Evolutionary conservation across 2,888 invertebrate species (phyloP), one percentile per base, ranked within the genome.

Genomic region (Oscheius sp.): DNA sequence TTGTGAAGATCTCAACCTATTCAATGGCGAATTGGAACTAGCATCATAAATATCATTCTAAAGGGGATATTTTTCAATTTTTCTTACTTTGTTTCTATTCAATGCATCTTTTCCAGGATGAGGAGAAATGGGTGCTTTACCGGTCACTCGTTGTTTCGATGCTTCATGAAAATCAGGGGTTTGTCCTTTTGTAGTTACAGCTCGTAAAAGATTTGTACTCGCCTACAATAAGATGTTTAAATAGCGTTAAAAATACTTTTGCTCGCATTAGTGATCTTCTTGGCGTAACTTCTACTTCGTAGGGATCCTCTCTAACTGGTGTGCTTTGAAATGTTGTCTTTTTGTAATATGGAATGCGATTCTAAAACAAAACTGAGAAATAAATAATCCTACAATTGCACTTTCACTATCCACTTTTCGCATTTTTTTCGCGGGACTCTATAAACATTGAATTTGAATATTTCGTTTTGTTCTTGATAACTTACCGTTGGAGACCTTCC

Each of bases 51-150:
- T 20, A 26, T 24, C 50, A 26, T 56, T n/a, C 9, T 30, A 33
- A 54, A 54, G 12, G 17, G 3, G 28, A 33, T 20, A 14, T 47
- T 20, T 24, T 47, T 20, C 49, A 36, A 36, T 9, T 12, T 9
- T 36, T 36, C 8, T n/a, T n/a, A 47, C 47, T 26, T 47, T 47
- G 5, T 20, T 33, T 1, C 32, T 1, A 5, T 14, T 14, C 5
- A 54, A 28, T 17, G 9, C 20, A 54, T 54, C 54, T 12, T 54
- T 54, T 33, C 54, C 54, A n/a, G 54, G 54, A 54, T 54, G 54
- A 3, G 54, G 54, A 12, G 54, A 54, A 20, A 32, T 54, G 30
- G 50, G 50, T 1, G 50, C 28, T 12, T 30, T 26, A 14, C 50
- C 5, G 9, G n/a, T n/a, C n/a, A n/a, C 28, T 26, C 26, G 12